These are phyloP conservation scores for Helobdella robusta DNA, from an alignment of 2,888 invertebrate species.

Conservation along the genomic window DNA sequence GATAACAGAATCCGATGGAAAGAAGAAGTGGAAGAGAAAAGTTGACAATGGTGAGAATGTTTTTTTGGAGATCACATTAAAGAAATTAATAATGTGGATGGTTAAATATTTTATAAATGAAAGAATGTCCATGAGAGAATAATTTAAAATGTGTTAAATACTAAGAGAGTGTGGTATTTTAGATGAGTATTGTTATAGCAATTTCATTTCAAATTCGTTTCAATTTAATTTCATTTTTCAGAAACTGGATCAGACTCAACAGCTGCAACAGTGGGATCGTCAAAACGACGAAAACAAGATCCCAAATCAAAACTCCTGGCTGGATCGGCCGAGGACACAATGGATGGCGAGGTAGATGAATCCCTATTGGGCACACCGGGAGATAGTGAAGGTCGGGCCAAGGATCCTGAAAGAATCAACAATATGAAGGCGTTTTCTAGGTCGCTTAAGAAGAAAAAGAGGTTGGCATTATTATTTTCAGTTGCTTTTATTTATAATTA, in stretches of 20 bases:
- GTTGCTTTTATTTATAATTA: too few relatives aligned
- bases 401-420: constrained; percentile 5
- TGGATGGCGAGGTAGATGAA: constrained; percentile 16
- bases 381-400: neutral
- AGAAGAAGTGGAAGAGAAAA: constrained; percentile 28
- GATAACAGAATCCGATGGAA: constrained; percentile 21
- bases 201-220: neutral
- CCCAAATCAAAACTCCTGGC: neutral
- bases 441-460: constrained; percentile 26
- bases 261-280: constrained; percentile 4
- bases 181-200: neutral
- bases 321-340: constrained; percentile 16
- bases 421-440: constrained; percentile 15
- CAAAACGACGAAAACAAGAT: constrained; percentile 8
- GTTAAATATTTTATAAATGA: neutral
- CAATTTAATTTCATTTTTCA: neutral
- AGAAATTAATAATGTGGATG: neutral
- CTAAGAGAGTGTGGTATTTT: too few relatives aligned
- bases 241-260: neutral
- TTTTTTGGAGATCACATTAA: too few relatives aligned
- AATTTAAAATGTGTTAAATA: too few relatives aligned
- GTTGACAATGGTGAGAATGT: constrained; percentile 21
- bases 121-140: too few relatives aligned
- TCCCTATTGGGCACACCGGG: too few relatives aligned
- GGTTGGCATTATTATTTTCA: constrained; percentile 11